Evolutionary conservation across 2,113 vertebrate genomes (phyloP).

Genomic region (pig (Sus scrofa)): DNA sequence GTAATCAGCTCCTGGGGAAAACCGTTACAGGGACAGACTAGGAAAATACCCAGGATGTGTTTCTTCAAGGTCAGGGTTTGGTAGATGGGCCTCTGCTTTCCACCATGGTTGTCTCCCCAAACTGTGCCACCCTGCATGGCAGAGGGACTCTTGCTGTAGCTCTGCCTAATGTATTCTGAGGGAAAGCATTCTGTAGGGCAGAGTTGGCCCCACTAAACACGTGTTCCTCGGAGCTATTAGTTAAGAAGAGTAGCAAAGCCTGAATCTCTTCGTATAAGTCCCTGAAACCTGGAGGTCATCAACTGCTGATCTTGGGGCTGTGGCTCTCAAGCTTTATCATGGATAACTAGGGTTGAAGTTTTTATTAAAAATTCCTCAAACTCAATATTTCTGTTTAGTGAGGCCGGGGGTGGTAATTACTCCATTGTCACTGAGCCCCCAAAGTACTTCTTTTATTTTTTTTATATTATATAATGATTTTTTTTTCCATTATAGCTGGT

Average conservation of each 20-base stretch:
- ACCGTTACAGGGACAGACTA: neutral
- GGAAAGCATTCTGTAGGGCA: neutral
- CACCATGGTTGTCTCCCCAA: neutral
- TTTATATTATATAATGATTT: too few species aligned
- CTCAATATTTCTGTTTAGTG: slow-evolving; percentile 4
- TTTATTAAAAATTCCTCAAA: neutral
- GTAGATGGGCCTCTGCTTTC: neutral
- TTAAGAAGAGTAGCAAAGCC: neutral
- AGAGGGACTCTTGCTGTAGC: neutral
- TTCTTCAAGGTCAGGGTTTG: neutral
- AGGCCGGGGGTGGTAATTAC: neutral
- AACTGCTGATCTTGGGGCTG: neutral
- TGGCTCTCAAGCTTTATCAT: neutral
- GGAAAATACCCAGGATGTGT: neutral
- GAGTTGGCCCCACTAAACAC: neutral
- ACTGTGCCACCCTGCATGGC: neutral
- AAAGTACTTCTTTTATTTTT: neutral
- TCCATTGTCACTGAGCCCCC: neutral
- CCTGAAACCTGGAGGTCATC: neutral
- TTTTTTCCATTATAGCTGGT: too few species aligned
- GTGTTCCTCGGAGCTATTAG: neutral
- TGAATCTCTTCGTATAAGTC: neutral
- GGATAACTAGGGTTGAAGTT: neutral
- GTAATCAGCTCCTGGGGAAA: neutral
- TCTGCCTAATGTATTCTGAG: neutral